Evolutionary conservation across 2,888 invertebrate species (phyloP), one percentile per base, ranked within the genome.

Genomic region (Rhagium mordax): DNA sequence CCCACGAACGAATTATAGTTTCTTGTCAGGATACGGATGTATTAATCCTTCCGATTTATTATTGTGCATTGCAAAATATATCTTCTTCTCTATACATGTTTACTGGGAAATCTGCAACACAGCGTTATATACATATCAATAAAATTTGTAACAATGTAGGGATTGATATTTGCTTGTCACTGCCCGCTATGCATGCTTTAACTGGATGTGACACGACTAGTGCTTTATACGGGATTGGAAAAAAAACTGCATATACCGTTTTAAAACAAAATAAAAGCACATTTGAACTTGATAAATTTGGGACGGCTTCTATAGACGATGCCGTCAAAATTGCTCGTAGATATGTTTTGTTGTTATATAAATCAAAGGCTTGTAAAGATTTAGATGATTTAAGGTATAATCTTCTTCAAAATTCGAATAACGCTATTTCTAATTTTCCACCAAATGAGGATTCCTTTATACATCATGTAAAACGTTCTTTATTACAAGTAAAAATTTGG

Each of bases 1-100:
- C n/a, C 47, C 47, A n/a, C 24, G 47, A 47, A 47, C n/a, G n/a
- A n/a, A n/a, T n/a, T n/a, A n/a, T n/a, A n/a, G n/a, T n/a, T n/a
- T n/a, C n/a, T n/a, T 48, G 49, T 49, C 49, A 49, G 49, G 49
- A 49, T 49, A 18, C 49, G 15, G 49, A 49, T 49, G 49, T 49
- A 18, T 18, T 49, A 49, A 18, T 49, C 18, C 49, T 49, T 49
- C 18, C 18, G 49, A 49, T 49, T 49, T 49, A 49, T 49, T 16
- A 1, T 18, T 49, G 15, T 49, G 49, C 15, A 7, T 49, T 49
- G 49, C 49, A 49, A 49, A 49, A 49, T 49, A 49, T 49, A 49
- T 49, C 18, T 49, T 18, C 49, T 49, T 49, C 16, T 49, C 49
- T 49, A 7, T 49, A 49, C 49, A 49, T 49, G 6, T 49, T 49